phyloP scores from a whole-genome alignment of 1,140 invertebrate species.

The Zaprionus africanus region DNA sequence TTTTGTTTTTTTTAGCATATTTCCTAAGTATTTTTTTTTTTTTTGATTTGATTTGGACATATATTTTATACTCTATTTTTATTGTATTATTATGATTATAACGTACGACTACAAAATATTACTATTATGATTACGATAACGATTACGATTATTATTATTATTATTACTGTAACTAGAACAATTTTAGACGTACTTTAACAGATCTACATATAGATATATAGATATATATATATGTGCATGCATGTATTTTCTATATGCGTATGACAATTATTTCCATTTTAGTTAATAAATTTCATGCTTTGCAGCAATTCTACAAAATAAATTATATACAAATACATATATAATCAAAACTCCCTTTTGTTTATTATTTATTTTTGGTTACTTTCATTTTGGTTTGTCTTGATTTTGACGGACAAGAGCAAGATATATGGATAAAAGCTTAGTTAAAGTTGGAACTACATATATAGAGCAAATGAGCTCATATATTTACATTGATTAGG shows the following conservation, averaged over 20 bases:
- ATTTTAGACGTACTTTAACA: slow-evolving; percentile 39
- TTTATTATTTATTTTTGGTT: background rate
- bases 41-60: background rate
- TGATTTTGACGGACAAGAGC: background rate
- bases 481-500: no score
- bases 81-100: slow-evolving; percentile 27
- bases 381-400: background rate
- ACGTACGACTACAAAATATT: background rate
- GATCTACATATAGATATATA: background rate
- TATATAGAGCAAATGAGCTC: no score
- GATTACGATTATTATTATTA: slow-evolving; percentile 6
- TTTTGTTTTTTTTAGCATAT: background rate
- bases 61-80: slow-evolving; percentile 17
- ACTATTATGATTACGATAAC: background rate
- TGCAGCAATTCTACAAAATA: slow-evolving; percentile 49
- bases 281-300: slow-evolving; percentile 46
- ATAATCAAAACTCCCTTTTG: background rate
- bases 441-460: background rate
- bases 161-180: slow-evolving; percentile 51
- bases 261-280: slow-evolving; percentile 55
- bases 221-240: background rate
- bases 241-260: slow-evolving; percentile 12
- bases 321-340: slow-evolving; percentile 42
- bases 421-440: no score
- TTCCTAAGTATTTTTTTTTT: background rate